Percentiles rank a stretch among this genome's conserved stretches.
These are phyloP conservation scores for Tolypeutes matacus DNA, from an alignment of 2,797 vertebrate species.

Conservation along the genomic window DNA sequence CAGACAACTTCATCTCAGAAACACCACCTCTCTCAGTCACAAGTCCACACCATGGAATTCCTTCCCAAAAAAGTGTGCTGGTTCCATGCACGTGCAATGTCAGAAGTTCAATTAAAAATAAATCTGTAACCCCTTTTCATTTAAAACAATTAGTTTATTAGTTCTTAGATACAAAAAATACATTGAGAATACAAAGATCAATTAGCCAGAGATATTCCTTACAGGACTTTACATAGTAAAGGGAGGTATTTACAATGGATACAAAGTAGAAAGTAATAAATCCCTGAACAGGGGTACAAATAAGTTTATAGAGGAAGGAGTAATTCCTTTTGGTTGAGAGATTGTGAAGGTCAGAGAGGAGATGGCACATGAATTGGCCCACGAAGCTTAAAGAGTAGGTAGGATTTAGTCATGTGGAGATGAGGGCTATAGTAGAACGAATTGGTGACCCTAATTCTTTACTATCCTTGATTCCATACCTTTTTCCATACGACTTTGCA, in stretches of 20 bases:
- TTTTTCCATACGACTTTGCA: no score
- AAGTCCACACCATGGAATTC: neutral
- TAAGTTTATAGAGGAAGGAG: neutral
- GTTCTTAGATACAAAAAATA: slow-evolving; percentile 4
- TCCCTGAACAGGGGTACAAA: slow-evolving; percentile 20
- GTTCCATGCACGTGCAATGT: neutral
- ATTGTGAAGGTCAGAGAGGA: neutral
- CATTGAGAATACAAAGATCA: neutral
- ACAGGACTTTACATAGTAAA: neutral
- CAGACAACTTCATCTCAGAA: slow-evolving; percentile 29
- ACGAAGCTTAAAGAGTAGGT: neutral
- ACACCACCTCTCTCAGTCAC: slow-evolving; percentile 12
- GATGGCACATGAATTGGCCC: slow-evolving; percentile 11
- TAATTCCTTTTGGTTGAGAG: neutral
- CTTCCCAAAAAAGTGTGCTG: slow-evolving; percentile 15
- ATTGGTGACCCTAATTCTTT: no score
- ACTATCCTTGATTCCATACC: no score
- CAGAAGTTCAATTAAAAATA: neutral
- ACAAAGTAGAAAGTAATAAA: neutral
- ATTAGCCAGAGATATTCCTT: slow-evolving; percentile 7
- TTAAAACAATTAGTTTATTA: slow-evolving; percentile 34
- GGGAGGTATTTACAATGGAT: neutral
- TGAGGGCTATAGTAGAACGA: no score
- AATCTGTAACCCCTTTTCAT: slow-evolving; percentile 3
- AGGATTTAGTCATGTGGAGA: no score